phyloP scores from a whole-genome alignment of 2,113 vertebrate species.

The Pelmatolapia mariae region DNA sequence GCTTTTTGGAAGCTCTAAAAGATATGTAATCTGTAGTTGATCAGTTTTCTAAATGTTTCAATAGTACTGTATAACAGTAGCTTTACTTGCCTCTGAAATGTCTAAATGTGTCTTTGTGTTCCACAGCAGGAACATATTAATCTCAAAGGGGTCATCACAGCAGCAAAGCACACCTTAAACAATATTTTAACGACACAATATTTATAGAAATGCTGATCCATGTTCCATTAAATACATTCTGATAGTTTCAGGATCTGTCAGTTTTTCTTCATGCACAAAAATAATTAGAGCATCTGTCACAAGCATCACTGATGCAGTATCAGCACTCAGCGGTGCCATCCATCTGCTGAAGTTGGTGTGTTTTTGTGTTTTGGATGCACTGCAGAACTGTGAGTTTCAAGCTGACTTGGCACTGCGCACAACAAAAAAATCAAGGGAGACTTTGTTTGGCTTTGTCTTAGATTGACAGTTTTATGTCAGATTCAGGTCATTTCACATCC shows the following conservation, averaged over 20 bases:
- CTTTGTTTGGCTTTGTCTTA: neutral
- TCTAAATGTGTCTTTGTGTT: neutral
- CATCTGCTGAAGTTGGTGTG: neutral
- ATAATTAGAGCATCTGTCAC: neutral
- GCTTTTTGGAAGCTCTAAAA: neutral
- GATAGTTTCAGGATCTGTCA: neutral
- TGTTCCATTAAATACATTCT: neutral
- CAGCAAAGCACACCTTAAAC: neutral
- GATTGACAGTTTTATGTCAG: neutral
- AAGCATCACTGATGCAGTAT: neutral
- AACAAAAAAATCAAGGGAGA: neutral
- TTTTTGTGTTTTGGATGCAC: neutral
- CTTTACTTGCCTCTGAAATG: neutral
- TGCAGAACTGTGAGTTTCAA: neutral
- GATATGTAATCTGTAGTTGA: neutral
- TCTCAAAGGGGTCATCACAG: neutral
- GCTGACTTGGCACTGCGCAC: neutral
- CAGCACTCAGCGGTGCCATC: neutral
- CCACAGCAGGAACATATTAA: neutral
- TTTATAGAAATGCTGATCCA: neutral
- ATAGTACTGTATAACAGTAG: neutral
- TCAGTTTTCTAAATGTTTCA: neutral
- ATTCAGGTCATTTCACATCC: constrained; percentile 4
- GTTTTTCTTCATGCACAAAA: neutral
- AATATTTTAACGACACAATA: neutral